Evolutionary conservation across 2,113 vertebrate species (phyloP), one percentile per base, ranked within the genome.

Genomic region (Physeter macrocephalus): DNA sequence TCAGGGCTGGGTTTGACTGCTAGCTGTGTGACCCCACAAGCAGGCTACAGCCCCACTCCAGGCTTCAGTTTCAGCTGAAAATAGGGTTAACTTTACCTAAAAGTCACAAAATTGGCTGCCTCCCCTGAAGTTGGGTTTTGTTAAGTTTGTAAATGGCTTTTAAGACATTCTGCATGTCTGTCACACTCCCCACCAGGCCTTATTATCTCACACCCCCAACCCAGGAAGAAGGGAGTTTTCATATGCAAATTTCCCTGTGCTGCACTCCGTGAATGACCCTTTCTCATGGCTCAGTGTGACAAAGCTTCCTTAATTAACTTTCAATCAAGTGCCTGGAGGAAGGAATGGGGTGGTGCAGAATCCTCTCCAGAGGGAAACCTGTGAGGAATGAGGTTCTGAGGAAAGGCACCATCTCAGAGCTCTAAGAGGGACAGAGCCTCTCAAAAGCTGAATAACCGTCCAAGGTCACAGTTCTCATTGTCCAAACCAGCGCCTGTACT

Each of bases 281-380:
- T 59, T 86, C 46, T 71, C 21, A 29, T 46, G 71, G 52, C 17
- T 59, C 34, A 1, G 9, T 27, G 6, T 31, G 59, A 94, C 92
- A 95, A 88, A 78, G 80, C 75, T 92, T 23, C 20, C 72, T 92
- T 93, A 97, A 97, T 96, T 95, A 97, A 84, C 69, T 92, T 97
- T 97, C 94, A 92, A 25, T 94, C 95, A 93, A 87, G 59, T 31
- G 27, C 78, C 52, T 36, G 10, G 54, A 74, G 25, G 18, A 75
- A 92, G 66, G 78, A 92, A 25, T 1, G 21, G 4, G 43, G 52
- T 57, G 11, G 1, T 31, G 49, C n/a, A 61, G 43, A 77, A 23
- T 25, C 49, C 78, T 69, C 17, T 34, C 61, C 15, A 27, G 74
- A 31, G n/a, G 29, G 10, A 46, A 74, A 57, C 12, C 54, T 21